Conservation (phyloP, 2,888 invertebrate species). For the Zootermopsis nevadensis region DNA sequence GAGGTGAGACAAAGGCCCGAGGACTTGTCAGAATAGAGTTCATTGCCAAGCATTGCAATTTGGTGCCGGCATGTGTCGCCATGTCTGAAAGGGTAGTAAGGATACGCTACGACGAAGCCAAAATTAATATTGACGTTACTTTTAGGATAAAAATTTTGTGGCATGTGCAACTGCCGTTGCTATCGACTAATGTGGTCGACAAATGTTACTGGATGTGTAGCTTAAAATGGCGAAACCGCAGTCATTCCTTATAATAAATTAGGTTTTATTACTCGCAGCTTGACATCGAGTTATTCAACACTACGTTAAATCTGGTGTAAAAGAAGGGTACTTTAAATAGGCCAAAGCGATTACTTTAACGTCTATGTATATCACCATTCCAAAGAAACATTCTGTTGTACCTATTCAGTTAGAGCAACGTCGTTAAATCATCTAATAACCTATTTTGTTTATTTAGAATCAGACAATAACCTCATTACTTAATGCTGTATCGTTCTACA, state of each 20-base stretch:
- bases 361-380: too few relatives aligned
- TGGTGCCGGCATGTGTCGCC: not conserved
- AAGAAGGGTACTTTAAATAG: not conserved
- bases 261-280: not conserved
- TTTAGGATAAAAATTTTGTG: too few relatives aligned
- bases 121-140: constrained; percentile 8
- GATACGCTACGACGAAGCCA: not conserved
- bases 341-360: too few relatives aligned
- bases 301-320: not conserved
- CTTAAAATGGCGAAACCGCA: not conserved
- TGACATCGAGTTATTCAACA: not conserved
- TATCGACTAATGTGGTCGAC: constrained; percentile 23
- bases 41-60: not conserved
- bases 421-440: too few relatives aligned
- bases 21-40: not conserved
- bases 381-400: too few relatives aligned
- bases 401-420: too few relatives aligned
- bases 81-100: constrained; percentile 4
- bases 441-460: too few relatives aligned
- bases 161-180: not conserved
- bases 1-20: not conserved
- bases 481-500: too few relatives aligned
- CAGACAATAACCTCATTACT: too few relatives aligned
- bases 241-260: constrained; percentile 18
- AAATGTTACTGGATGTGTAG: not conserved